Base-by-base conservation (phyloP, 1,140 invertebrate genomes). In the Brachionus koreanus region DNA sequence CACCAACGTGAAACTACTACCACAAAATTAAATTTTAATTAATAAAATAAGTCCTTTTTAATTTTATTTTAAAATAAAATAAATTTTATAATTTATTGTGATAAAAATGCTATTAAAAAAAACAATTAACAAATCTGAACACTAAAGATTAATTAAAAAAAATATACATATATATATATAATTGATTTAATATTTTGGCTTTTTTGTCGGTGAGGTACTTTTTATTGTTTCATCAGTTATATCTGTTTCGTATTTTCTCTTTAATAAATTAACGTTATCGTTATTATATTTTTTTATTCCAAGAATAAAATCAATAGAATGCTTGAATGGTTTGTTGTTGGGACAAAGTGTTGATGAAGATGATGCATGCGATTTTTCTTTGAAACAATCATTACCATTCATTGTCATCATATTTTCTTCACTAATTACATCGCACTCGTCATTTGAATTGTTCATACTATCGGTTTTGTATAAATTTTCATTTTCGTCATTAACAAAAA, bases 231-330 rank as follows among this genome's bases (percentile, higher is more conserved):
- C 63, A 12, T 35, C 35, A 33, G 63, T 9, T 67, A 35, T 25
- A 67, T n/a, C n/a, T n/a, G n/a, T n/a, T n/a, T n/a, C n/a, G n/a
- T 13, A 67, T 67, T 67, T 67, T 67, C 63, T 33, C 63, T 67
- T 67, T 9, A 9, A 37, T n/a, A n/a, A 13, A 35, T 37, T 37
- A 4, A 67, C 35, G 29, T 67, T 67, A 10, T 35, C 12, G 33
- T 67, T 25, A 29, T 33, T 19, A 12, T 4, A 42, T 16, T 43
- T 12, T 16, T 39, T 72, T 25, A 46, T 74, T 13, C 69, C 69
- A 16, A 74, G 39, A 46, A 74, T 74, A 35, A 43, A 43, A 74
- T 74, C 69, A 25, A 74, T 74, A 23, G 69, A 74, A 25, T 74
- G 69, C 16, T 74, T 74, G 25, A 46, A 74, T 74, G 69, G 69